Base-by-base conservation (phyloP, 2,888 invertebrate genomes). In the Nasonia oneida region DNA sequence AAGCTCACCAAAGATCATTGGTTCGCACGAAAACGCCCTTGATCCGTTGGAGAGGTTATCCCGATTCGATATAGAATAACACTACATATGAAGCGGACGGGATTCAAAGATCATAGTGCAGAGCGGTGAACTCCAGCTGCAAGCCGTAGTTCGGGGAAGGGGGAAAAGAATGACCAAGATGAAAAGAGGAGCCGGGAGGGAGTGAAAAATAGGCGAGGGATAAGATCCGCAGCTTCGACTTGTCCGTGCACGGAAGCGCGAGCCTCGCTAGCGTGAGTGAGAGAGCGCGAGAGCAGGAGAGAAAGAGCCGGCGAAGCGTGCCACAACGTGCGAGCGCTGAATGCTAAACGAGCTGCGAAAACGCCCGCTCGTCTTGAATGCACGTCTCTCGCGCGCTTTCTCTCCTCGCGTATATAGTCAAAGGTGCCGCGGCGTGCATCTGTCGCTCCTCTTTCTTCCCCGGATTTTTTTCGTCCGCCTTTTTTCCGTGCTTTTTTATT, bases 341-440 rank as follows among this genome's bases (percentile, higher is more conserved):
- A 86, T 87, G 85, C 75, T 86, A 84, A 86, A 87, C 85, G 83
- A 87, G 81, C 85, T 87, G 87, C 81, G 82, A 87, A 87, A 87
- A 87, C 71, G 79, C 71, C 12, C 73, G 83, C 33, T 74, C 74
- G 67, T 75, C 74, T 75, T 50, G 73, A 57, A 71, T 77, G 79
- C 23, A 33, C 81, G 14, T 67, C 64, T 50, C 33, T 23, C 78
- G 39, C 61, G 75, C 74, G n/a, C 61, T 18, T 71, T 33, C 70
- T 33, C 70, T 53, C 15, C 18, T 18, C 37, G 33, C 33, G 18
- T 37, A 33, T 67, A 33, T 47, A 42, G 73, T 73, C 39, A 47
- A 47, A 47, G 73, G 23, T 10, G 47, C 42, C 12, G 57, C n/a
- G 23, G 39, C 42, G 23, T 14, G 42, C 42, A 15, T n/a, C 73